Evolutionary conservation across 2,888 invertebrate genomes (phyloP), one percentile per base, ranked within the genome.

Genomic region (Andrena minutula): DNA sequence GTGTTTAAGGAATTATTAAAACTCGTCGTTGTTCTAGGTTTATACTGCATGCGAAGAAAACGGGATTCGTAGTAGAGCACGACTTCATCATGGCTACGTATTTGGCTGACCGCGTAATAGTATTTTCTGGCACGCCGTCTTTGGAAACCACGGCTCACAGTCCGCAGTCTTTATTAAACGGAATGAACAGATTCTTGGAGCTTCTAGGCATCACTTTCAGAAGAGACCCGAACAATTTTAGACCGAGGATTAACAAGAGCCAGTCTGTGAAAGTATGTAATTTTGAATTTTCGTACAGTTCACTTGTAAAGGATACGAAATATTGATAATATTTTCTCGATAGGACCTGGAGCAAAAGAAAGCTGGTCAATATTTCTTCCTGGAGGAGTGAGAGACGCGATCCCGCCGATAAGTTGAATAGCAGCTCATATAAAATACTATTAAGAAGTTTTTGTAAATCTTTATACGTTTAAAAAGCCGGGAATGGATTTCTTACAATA

Each of bases 71-170:
- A 20, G 99, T 99, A 1, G 99, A 99, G 96, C 99, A 99, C 96
- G 99, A 99, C 95, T 99, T 99, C 94, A 99, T 99, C 88, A 99
- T 99, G 99, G 99, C 99, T 20, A 99, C 99, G 0, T 99, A 99
- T 94, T 95, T 99, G 84, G 99, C 99, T 0, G 99, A 99, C 94
- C 96, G 99, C 60, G 99, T 99, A 2, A 99, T 99, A 88, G 99
- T 99, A 66, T 99, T 99, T 94, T 99, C 99, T 92, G 99, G 99
- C 65, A 95, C 95, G 60, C 99, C 99, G 0, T 99, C 99, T 0
- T 96, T 99, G 0, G 94, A 96, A 79, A 98, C 99, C 1, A 96
- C 96, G 0, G 99, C 99, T 0, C 98, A 98, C 92, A 96, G 97
- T 89, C 99, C 99, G 0, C 98, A 98, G 94, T 97, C 98, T 1